Percentiles rank a stretch among this genome's conserved stretches.
Evolutionary conservation across 1,140 invertebrate genomes (phyloP).

Genomic region (Paralvinella palmiformis): DNA sequence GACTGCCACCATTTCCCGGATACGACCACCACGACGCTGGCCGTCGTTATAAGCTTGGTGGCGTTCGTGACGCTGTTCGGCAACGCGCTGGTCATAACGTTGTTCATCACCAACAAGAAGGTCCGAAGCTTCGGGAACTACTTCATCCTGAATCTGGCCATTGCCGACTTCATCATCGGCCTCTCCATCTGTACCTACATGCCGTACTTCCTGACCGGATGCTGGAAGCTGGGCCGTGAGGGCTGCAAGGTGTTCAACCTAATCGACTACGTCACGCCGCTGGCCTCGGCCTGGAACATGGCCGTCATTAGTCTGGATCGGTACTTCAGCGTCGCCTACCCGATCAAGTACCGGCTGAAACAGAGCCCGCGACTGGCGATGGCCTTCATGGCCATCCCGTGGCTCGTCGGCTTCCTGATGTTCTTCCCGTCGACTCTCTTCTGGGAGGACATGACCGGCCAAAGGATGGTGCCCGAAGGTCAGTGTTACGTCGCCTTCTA

Average conservation of each 20-base stretch:
- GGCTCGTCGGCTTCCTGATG: constrained; percentile 20
- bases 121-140: constrained; percentile 22
- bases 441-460: constrained; percentile 19
- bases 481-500: constrained; percentile 22
- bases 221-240: constrained; percentile 15
- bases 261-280: constrained; percentile 21
- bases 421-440: constrained; percentile 21
- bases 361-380: constrained; percentile 5
- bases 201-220: constrained; percentile 6
- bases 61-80: too few species aligned
- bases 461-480: constrained; percentile 1
- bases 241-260: constrained; percentile 20
- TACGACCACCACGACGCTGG: too few species aligned
- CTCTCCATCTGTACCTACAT: constrained; percentile 10
- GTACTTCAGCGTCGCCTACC: constrained; percentile 16
- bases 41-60: too few species aligned
- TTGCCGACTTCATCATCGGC: constrained; percentile 24
- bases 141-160: constrained; percentile 25
- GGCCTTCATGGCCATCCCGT: constrained; percentile 21
- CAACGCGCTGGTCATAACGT: constrained; percentile 21
- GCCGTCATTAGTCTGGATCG: constrained; percentile 22
- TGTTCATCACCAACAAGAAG: constrained; percentile 19
- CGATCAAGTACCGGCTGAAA: constrained; percentile 14
- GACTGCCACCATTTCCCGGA: too few species aligned
- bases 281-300: constrained; percentile 21